phyloP scores from a whole-genome alignment of 1,140 invertebrate species.

The Potamilus streckersoni region DNA sequence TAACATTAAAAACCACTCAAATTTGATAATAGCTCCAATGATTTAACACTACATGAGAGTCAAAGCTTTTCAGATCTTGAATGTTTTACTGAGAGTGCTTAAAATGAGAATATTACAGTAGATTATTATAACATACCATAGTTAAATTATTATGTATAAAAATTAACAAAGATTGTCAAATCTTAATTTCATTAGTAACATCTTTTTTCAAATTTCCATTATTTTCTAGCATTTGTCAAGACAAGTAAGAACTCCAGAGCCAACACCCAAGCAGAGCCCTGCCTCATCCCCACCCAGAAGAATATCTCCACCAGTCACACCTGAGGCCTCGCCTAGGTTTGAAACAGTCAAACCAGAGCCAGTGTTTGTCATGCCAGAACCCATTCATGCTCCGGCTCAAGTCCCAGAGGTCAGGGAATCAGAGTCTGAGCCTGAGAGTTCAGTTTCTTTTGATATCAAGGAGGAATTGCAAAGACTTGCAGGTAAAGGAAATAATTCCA shows the following conservation, averaged over 20 bases:
- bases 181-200: too few relatives aligned
- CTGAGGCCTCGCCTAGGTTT: constrained; percentile 28
- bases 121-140: too few relatives aligned
- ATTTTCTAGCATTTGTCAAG: background rate
- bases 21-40: too few relatives aligned
- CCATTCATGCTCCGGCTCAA: constrained; percentile 3
- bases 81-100: too few relatives aligned
- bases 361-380: constrained; percentile 8
- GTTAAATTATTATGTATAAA: too few relatives aligned
- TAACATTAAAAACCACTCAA: too few relatives aligned
- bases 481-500: constrained; percentile 24
- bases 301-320: constrained; percentile 46
- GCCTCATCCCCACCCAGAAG: constrained; percentile 32
- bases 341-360: constrained; percentile 10
- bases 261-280: constrained; percentile 53
- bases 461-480: constrained; percentile 50
- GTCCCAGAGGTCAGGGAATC: constrained; percentile 13
- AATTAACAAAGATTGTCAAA: too few relatives aligned
- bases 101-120: too few relatives aligned
- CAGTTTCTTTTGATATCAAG: constrained; percentile 51
- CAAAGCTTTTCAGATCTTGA: too few relatives aligned
- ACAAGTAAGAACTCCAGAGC: constrained; percentile 51
- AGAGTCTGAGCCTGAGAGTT: constrained; percentile 53
- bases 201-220: too few relatives aligned
- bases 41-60: too few relatives aligned